Evolutionary conservation across 2,888 invertebrate genomes (phyloP).

Genomic region (Villa cingulata): DNA sequence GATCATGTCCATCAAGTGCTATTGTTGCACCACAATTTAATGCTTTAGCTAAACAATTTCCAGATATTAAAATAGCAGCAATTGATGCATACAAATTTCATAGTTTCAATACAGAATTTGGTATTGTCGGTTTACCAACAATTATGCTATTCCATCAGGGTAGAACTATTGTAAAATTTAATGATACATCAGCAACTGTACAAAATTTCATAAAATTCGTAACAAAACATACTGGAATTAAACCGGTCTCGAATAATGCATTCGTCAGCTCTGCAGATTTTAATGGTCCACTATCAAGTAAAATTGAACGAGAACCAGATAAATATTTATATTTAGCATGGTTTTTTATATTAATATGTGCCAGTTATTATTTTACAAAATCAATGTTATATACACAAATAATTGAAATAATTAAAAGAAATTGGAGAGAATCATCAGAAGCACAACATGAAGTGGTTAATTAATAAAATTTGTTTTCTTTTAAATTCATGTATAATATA

Average conservation of each 20-base stretch:
- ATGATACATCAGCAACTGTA: slow-evolving; percentile 65
- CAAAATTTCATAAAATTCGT: slow-evolving; percentile 68
- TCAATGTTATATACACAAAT: slow-evolving; percentile 66
- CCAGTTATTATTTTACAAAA: slow-evolving; percentile 60
- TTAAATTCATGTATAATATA: too few relatives aligned
- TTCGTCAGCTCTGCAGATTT: slow-evolving; percentile 63
- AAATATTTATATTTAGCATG: slow-evolving; percentile 71
- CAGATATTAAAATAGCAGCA: slow-evolving; percentile 73
- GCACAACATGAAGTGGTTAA: slow-evolving; percentile 34
- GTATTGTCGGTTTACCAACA: slow-evolving; percentile 81
- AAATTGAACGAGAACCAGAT: slow-evolving; percentile 64
- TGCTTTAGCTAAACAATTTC: slow-evolving; percentile 75
- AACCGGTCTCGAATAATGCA: slow-evolving; percentile 43
- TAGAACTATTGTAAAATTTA: slow-evolving; percentile 69
- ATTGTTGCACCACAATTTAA: slow-evolving; percentile 83
- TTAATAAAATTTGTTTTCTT: slow-evolving; percentile 8
- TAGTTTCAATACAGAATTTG: slow-evolving; percentile 79
- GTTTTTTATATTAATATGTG: slow-evolving; percentile 65
- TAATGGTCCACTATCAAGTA: slow-evolving; percentile 65
- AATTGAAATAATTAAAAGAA: slow-evolving; percentile 69
- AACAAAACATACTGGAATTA: slow-evolving; percentile 57
- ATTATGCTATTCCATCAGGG: slow-evolving; percentile 82
- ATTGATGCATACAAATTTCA: slow-evolving; percentile 76
- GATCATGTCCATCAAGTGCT: slow-evolving; percentile 81
- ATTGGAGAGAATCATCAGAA: slow-evolving; percentile 72